Conservation (phyloP, 2,113 vertebrate species). For the Dunckerocampus dactyliophorus region DNA sequence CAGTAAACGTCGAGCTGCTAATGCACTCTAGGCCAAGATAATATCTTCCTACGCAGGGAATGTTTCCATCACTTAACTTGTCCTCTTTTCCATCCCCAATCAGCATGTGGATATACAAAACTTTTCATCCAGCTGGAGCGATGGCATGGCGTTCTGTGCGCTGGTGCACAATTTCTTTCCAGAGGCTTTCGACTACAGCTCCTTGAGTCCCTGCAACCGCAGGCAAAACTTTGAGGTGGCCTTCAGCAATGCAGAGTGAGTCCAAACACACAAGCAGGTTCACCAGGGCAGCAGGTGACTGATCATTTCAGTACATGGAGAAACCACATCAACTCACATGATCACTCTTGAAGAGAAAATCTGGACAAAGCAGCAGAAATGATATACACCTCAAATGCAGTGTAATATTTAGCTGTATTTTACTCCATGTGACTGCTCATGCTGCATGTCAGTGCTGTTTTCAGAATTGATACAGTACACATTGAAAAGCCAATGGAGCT, state of each 20-base stretch:
- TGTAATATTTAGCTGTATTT: no score
- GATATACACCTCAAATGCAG: background rate
- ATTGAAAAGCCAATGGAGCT: no score
- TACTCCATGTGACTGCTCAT: no score
- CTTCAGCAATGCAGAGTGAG: slow-evolving; percentile 93
- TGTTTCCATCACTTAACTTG: slow-evolving; percentile 10
- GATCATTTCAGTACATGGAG: slow-evolving; percentile 13
- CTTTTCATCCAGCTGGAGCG: slow-evolving; percentile 97
- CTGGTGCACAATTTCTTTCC: slow-evolving; percentile 98
- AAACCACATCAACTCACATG: background rate
- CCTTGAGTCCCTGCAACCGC: slow-evolving; percentile 88
- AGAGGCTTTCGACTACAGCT: slow-evolving; percentile 89
- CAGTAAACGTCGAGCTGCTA: slow-evolving; percentile 5
- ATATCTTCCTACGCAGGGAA: slow-evolving; percentile 8
- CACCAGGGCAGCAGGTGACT: slow-evolving; percentile 7
- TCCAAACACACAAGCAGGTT: slow-evolving; percentile 43
- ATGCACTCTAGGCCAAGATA: slow-evolving; percentile 1
- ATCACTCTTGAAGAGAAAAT: background rate
- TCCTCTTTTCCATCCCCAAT: slow-evolving; percentile 1
- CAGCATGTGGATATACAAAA: slow-evolving; percentile 97
- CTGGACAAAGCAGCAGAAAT: background rate
- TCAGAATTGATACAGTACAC: no score
- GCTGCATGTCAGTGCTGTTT: no score
- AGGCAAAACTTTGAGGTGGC: slow-evolving; percentile 95
- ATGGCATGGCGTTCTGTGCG: slow-evolving; percentile 97